These are phyloP conservation scores for Timandra comae DNA, from an alignment of 2,888 invertebrate genomes.

Conservation along the genomic window DNA sequence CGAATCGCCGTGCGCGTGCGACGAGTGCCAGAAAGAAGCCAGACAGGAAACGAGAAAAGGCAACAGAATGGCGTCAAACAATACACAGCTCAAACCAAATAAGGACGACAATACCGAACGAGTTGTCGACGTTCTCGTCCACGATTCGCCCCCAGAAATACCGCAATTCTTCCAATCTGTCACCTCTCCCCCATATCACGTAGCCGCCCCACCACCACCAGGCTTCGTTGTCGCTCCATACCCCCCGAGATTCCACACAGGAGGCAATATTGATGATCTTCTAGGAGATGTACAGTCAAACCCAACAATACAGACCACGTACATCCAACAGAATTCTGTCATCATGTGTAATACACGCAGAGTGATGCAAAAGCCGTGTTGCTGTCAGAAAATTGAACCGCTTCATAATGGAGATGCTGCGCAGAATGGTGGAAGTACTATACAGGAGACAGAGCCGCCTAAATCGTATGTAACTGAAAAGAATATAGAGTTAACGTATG, in stretches of 20 bases:
- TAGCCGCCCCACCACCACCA: conserved; percentile 34
- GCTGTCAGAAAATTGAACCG: conserved; percentile 53
- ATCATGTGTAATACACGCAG: conserved; percentile 70
- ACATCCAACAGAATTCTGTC: conserved; percentile 68
- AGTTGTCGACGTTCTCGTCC: conserved; percentile 63
- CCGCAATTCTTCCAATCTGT: conserved; percentile 65
- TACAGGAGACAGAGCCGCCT: conserved; percentile 30
- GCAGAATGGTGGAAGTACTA: conserved; percentile 22
- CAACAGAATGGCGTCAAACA: conserved; percentile 22
- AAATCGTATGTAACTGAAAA: conserved; percentile 70
- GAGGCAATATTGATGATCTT: conserved; percentile 82
- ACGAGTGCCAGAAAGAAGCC: conserved; percentile 44
- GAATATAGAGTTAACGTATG: conserved; percentile 70
- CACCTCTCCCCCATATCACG: conserved; percentile 58
- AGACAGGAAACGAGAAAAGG: conserved; percentile 17
- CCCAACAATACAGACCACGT: conserved; percentile 61
- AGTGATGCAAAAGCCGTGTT: conserved; percentile 60
- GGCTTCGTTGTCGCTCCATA: conserved; percentile 63
- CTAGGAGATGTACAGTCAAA: conserved; percentile 80
- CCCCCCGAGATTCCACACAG: conserved; percentile 68
- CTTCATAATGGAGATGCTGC: conserved; percentile 12
- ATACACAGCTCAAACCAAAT: conserved; percentile 34
- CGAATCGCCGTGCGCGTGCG: conserved; percentile 65
- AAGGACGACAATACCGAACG: conserved; percentile 50
- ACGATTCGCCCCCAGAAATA: conserved; percentile 59